Conservation (phyloP, 2,888 invertebrate genomes). For the Rhaphigaster nebulosa region DNA sequence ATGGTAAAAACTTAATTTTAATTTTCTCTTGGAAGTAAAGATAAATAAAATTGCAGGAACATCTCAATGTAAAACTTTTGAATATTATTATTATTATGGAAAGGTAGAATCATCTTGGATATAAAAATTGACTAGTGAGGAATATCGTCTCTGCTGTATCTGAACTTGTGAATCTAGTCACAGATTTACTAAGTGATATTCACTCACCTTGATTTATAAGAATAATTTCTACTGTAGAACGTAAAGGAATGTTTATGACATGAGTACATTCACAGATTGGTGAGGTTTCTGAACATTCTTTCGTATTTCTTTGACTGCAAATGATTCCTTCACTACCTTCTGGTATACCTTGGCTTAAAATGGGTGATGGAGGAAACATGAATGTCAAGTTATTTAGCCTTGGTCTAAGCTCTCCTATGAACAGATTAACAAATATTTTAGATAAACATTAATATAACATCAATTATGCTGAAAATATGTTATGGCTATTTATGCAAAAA, state of each 20-base stretch:
- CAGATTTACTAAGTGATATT: background rate
- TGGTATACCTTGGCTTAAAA: conserved; percentile 80
- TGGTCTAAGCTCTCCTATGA: conserved; percentile 66
- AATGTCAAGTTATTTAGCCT: conserved; percentile 81
- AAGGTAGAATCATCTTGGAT: too few species aligned
- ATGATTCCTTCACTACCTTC: conserved; percentile 71
- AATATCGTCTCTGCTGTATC: too few species aligned
- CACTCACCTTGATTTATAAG: conserved; percentile 81
- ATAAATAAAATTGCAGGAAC: too few species aligned
- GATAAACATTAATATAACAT: too few species aligned
- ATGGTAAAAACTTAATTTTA: too few species aligned
- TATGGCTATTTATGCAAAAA: too few species aligned
- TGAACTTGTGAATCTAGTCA: background rate
- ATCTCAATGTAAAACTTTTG: too few species aligned
- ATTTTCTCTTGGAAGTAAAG: too few species aligned
- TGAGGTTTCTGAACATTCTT: conserved; percentile 61
- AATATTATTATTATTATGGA: too few species aligned
- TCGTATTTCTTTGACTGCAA: conserved; percentile 68
- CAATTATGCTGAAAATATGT: too few species aligned
- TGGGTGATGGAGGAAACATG: conserved; percentile 82
- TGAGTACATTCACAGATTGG: conserved; percentile 80
- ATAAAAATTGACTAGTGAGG: too few species aligned
- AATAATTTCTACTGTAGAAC: conserved; percentile 80
- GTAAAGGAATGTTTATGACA: conserved; percentile 77
- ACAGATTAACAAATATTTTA: background rate